Conservation (phyloP, 2,888 invertebrate species). For the Napeogenes inachia region DNA sequence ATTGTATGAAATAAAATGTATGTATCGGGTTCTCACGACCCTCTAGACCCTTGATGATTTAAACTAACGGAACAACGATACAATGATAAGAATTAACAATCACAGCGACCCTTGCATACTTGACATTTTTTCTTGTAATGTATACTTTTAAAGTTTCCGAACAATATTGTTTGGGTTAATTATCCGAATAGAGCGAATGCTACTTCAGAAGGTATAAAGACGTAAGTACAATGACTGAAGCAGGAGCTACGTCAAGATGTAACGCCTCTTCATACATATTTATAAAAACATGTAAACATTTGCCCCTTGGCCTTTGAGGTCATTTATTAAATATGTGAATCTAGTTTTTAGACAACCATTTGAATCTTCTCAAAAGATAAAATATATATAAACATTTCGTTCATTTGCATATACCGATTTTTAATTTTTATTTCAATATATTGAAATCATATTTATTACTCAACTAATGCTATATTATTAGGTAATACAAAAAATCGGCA, state of each 20-base stretch:
- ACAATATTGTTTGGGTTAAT: slow-evolving; percentile 65
- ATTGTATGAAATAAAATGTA: too few species aligned
- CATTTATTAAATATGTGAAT: slow-evolving; percentile 23
- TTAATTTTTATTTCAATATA: too few species aligned
- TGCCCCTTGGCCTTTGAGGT: slow-evolving; percentile 20
- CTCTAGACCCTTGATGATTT: slow-evolving; percentile 51
- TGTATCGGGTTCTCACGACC: slow-evolving; percentile 58
- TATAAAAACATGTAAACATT: slow-evolving; percentile 42
- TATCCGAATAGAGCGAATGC: slow-evolving; percentile 72
- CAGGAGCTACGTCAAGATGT: slow-evolving; percentile 58
- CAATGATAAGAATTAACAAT: slow-evolving; percentile 71
- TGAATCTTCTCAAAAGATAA: slow-evolving; percentile 7
- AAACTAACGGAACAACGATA: slow-evolving; percentile 51
- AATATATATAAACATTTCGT: too few species aligned
- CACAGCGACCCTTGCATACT: slow-evolving; percentile 60
- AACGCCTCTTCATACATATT: slow-evolving; percentile 72
- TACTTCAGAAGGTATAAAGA: slow-evolving; percentile 62
- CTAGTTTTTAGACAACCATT: slow-evolving; percentile 20
- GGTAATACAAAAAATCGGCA: slow-evolving; percentile 15
- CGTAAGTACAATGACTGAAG: slow-evolving; percentile 57
- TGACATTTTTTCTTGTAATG: slow-evolving; percentile 67
- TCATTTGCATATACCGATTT: too few species aligned
- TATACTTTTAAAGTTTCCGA: slow-evolving; percentile 62
- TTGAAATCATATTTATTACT: too few species aligned
- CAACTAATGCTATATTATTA: slow-evolving; percentile 2